Evolutionary conservation across 2,113 vertebrate species (phyloP), one percentile per base, ranked within the genome.

Genomic region (Clarias magur): DNA sequence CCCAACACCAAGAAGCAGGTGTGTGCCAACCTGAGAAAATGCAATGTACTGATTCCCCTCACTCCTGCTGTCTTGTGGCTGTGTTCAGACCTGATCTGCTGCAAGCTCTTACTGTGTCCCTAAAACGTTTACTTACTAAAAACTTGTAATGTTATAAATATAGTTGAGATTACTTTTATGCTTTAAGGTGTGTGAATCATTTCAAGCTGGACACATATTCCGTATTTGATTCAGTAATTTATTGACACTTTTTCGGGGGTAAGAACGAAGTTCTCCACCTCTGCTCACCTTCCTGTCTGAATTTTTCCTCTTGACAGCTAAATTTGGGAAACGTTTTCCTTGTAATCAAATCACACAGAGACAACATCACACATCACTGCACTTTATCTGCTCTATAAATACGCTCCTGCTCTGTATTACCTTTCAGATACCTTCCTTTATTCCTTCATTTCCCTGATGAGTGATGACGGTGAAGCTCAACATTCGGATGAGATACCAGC

Each of bases 331-430:
- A 63, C 30, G 30, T 84, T 84, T 60, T 80, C 19, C 30, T n/a
- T 84, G 85, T 87, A 73, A 81, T 91, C 91, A 88, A 85, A 92
- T 89, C 81, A 17, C 88, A 87, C 30, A 56, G 87, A 72, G 87
- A 88, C 83, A 80, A 85, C 91, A 80, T 84, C 86, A 88, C 78
- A 81, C 62, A 30, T 79, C 86, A 80, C 54, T 1, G 53, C 75
- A 27, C 75, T 79, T 56, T 56, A 79, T 56, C 76, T 63, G 85
- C 27, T 48, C 42, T 34, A 48, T 87, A 73, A 83, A 48, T 57
- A 65, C 87, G 83, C 86, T 80, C 75, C 86, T 89, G 16, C 73
- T 68, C 70, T 23, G n/a, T 70, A 79, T 84, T 73, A 88, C 82
- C 80, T 86, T 16, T 89, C 78, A 87, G 86, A 88, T 84, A 54